phyloP scores from a whole-genome alignment of 2,888 invertebrate species.

The Lumbricus terrestris region DNA sequence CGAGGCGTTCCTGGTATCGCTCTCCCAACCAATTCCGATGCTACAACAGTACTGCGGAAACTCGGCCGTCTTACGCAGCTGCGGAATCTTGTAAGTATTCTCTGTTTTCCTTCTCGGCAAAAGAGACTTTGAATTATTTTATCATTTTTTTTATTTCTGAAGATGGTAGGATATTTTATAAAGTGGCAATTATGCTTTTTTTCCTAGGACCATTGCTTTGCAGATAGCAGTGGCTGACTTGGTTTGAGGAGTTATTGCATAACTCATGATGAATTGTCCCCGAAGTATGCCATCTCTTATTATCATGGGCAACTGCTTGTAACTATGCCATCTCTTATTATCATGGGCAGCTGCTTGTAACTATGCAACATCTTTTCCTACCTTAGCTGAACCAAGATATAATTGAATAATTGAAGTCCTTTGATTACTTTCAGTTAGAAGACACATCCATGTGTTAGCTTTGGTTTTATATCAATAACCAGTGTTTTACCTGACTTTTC shows the following conservation, averaged over 20 bases:
- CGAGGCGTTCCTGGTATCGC: background rate
- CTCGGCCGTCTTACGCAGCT: background rate
- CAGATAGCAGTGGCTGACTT: too few species aligned
- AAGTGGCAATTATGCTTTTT: background rate
- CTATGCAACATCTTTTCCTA: too few species aligned
- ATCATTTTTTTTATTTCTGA: background rate
- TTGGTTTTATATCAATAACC: too few species aligned
- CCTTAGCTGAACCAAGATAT: background rate
- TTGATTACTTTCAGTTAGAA: background rate
- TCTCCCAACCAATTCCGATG: background rate
- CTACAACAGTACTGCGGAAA: background rate
- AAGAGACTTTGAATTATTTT: background rate
- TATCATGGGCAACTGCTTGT: too few species aligned
- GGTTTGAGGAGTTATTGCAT: background rate
- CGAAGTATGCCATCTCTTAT: too few species aligned
- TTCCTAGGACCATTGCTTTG: too few species aligned
- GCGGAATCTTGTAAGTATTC: constrained; percentile 9
- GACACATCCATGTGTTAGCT: background rate
- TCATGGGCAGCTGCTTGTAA: too few species aligned
- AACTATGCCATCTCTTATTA: too few species aligned
- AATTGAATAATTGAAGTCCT: background rate
- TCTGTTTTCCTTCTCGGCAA: background rate
- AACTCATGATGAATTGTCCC: background rate
- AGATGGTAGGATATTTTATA: too few species aligned
- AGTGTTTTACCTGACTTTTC: too few species aligned